phyloP scores from a whole-genome alignment of 2,888 invertebrate genomes.

The Nomada ferruginata region DNA sequence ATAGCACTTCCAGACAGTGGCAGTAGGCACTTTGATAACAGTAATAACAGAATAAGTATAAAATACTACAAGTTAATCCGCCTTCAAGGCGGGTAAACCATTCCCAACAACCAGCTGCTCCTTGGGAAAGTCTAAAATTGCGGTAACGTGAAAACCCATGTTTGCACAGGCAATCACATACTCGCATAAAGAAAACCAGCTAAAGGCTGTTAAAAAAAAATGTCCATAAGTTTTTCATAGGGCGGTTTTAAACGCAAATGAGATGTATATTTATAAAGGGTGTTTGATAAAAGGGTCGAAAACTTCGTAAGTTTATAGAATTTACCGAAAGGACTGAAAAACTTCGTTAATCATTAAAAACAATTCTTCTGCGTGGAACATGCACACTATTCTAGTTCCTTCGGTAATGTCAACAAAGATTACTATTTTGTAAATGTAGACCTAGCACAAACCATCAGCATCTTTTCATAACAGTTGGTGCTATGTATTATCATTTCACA shows the following conservation, averaged over 20 bases:
- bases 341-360: no score
- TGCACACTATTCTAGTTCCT: no score
- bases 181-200: conserved; percentile 97
- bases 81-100: conserved; percentile 84
- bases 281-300: no score
- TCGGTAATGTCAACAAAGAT: no score
- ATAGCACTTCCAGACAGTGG: conserved; percentile 75
- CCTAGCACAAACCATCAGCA: no score
- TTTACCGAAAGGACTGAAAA: no score
- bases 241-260: not conserved
- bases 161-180: conserved; percentile 96
- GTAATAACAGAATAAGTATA: conserved; percentile 76
- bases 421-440: no score
- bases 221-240: conserved; percentile 11
- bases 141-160: conserved; percentile 96
- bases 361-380: no score
- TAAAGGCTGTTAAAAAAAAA: conserved; percentile 89
- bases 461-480: no score
- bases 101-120: conserved; percentile 91
- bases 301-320: no score
- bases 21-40: conserved; percentile 79
- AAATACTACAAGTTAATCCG: conserved; percentile 79
- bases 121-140: conserved; percentile 93
- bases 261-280: not conserved
- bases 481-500: no score